Percentiles rank a stretch among this genome's conserved stretches.
These are phyloP conservation scores for Notiomystis cincta DNA, from an alignment of 2,113 vertebrate genomes.

Conservation along the genomic window DNA sequence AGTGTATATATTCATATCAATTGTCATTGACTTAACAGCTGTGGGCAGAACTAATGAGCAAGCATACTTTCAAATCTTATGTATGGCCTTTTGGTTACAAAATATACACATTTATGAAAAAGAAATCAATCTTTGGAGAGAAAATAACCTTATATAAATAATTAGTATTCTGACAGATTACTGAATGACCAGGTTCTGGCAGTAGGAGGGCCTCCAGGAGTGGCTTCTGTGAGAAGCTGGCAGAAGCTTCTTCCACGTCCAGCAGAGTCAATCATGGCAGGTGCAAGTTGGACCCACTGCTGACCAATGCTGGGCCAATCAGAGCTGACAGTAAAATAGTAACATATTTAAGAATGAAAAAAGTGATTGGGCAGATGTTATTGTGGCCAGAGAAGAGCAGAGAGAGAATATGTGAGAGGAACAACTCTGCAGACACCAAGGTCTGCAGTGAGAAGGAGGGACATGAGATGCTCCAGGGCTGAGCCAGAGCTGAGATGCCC, in stretches of 20 bases:
- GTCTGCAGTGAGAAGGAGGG: neutral
- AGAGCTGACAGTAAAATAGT: accelerated
- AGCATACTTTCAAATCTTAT: neutral
- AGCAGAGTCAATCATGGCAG: neutral
- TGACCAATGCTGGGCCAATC: neutral
- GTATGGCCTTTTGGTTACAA: neutral
- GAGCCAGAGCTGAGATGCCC: no score
- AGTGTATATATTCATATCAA: neutral
- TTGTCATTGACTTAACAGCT: neutral
- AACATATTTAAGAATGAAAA: neutral
- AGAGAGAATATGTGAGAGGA: neutral
- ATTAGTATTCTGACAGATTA: neutral
- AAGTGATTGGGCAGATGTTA: neutral
- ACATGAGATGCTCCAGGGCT: neutral
- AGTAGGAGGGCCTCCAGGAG: neutral
- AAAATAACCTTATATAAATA: neutral
- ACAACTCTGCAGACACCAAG: neutral
- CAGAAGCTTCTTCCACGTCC: neutral
- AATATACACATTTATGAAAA: neutral
- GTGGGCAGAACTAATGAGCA: neutral
- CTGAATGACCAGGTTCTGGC: neutral
- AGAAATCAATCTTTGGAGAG: neutral
- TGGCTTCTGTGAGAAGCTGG: neutral
- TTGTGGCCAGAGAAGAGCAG: neutral
- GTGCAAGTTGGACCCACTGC: accelerated